These are phyloP conservation scores for Sarcophaga rosellei DNA, from an alignment of 2,888 invertebrate species.

Conservation along the genomic window DNA sequence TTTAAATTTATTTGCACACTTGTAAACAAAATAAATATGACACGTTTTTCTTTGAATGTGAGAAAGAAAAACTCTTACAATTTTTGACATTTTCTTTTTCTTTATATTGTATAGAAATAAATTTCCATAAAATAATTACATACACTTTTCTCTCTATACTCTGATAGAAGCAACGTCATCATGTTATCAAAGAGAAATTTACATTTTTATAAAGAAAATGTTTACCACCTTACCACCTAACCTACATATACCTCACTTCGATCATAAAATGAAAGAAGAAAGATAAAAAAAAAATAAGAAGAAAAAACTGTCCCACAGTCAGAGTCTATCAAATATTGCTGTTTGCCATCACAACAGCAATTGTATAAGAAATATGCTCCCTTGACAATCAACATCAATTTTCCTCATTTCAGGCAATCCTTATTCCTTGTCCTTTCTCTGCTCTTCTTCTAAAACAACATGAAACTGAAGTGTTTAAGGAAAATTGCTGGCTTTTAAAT, in stretches of 20 bases:
- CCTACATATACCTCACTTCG: no score
- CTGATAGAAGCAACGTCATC: slow-evolving; percentile 35
- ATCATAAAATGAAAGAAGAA: no score
- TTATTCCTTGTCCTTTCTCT: background rate
- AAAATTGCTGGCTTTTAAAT: slow-evolving; percentile 48
- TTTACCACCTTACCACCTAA: no score
- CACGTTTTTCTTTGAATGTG: no score
- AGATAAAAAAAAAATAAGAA: no score
- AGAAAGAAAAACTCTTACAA: no score
- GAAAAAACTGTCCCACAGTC: background rate
- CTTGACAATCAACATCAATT: slow-evolving; percentile 49
- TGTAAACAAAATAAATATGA: no score
- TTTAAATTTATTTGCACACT: no score
- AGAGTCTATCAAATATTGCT: slow-evolving; percentile 18
- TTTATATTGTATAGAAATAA: background rate
- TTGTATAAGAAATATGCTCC: slow-evolving; percentile 30
- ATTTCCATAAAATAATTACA: slow-evolving; percentile 11
- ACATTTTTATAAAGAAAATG: slow-evolving; percentile 47
- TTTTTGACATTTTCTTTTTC: background rate
- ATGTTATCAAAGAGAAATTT: slow-evolving; percentile 50
- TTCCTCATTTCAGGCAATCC: background rate
- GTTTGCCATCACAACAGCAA: background rate
- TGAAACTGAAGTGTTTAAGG: slow-evolving; percentile 38
- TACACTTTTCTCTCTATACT: background rate
- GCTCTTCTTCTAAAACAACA: background rate